Evolutionary conservation across 2,797 vertebrate genomes (phyloP).

Genomic region (Ctenopoma multispine): DNA sequence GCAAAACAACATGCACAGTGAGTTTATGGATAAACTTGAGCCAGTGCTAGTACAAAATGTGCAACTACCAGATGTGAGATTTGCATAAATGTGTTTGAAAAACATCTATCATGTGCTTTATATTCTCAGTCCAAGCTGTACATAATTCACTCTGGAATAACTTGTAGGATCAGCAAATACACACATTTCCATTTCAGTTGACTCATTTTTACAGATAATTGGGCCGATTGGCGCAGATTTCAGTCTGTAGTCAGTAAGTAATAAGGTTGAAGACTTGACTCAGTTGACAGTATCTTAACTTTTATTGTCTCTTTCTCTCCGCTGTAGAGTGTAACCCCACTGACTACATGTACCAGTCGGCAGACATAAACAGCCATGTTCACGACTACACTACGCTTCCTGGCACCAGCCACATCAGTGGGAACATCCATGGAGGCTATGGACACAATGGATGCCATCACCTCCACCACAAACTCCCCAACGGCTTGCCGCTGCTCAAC

Average conservation of each 20-base stretch:
- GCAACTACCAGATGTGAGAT: background rate
- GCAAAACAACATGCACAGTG: constrained; percentile 92
- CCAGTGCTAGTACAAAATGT: background rate
- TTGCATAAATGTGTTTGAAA: constrained; percentile 1
- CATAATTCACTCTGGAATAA: background rate
- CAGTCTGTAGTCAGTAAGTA: too few relatives aligned
- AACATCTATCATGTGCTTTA: background rate
- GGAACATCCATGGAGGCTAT: constrained; percentile 85
- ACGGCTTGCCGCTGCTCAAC: constrained; percentile 85
- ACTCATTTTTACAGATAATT: constrained; percentile 5
- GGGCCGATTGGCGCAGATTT: too few relatives aligned
- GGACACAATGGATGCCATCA: constrained; percentile 88
- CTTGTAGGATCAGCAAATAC: background rate
- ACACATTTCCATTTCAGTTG: background rate
- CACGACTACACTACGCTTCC: constrained; percentile 90
- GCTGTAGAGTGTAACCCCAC: constrained; percentile 92
- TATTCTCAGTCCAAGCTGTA: background rate
- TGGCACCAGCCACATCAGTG: constrained; percentile 82
- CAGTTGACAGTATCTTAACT: too few relatives aligned
- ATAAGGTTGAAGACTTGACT: too few relatives aligned
- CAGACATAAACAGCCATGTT: constrained; percentile 89
- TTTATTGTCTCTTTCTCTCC: constrained; percentile 14
- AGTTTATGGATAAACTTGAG: constrained; percentile 61
- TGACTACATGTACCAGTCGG: constrained; percentile 90
- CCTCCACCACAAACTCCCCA: constrained; percentile 88